phyloP scores from a whole-genome alignment of 2,113 vertebrate species.

The Chloropsis cyanopogon region DNA sequence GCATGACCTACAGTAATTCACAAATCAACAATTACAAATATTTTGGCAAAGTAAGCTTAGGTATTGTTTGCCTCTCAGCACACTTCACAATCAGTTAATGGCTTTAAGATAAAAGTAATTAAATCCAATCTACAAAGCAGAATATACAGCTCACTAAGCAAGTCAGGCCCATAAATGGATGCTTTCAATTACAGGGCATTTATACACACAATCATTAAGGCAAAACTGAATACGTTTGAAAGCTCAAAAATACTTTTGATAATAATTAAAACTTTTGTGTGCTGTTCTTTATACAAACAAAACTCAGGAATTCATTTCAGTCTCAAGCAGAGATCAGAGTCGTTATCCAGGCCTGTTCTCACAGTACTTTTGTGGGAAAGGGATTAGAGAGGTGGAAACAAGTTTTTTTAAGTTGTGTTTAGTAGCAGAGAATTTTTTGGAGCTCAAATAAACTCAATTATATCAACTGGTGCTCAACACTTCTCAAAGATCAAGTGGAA shows the following conservation, averaged over 20 bases:
- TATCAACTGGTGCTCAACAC: neutral
- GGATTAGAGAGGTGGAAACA: neutral
- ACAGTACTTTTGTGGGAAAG: neutral
- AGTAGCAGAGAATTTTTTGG: neutral
- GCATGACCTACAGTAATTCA: slow-evolving; percentile 51
- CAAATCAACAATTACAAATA: slow-evolving; percentile 60
- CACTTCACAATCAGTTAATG: slow-evolving; percentile 38
- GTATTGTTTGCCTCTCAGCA: slow-evolving; percentile 46
- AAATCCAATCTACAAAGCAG: slow-evolving; percentile 55
- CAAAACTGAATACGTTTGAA: neutral
- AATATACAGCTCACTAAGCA: slow-evolving; percentile 56
- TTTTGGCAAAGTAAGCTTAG: slow-evolving; percentile 60
- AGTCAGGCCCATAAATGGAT: slow-evolving; percentile 19
- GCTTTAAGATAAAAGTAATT: slow-evolving; percentile 53
- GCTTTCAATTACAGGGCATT: slow-evolving; percentile 40
- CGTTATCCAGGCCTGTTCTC: neutral
- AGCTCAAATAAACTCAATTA: slow-evolving; percentile 24
- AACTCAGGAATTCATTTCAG: neutral
- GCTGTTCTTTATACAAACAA: neutral
- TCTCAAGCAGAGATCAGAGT: neutral
- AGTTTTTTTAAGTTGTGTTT: neutral
- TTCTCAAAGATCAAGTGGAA: slow-evolving; percentile 11
- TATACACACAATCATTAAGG: slow-evolving; percentile 18
- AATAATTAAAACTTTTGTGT: neutral
- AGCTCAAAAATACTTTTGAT: neutral